Evolutionary conservation across 2,797 vertebrate species (phyloP).

Genomic region (Microtus californicus): DNA sequence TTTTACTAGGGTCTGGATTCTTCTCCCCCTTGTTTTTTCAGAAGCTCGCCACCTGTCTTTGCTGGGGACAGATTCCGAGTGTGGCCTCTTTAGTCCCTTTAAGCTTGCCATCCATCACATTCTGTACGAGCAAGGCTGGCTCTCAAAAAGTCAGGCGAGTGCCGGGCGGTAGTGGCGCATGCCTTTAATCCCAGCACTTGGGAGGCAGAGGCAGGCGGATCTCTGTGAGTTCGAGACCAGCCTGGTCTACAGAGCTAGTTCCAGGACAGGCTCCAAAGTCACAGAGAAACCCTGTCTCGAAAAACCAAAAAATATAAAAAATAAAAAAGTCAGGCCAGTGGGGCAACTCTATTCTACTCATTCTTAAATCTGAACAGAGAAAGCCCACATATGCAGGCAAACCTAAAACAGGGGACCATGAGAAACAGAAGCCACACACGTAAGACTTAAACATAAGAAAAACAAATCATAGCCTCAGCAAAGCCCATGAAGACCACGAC

Average conservation of each 20-base stretch:
- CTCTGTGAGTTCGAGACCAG: too few species aligned
- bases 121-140: neutral
- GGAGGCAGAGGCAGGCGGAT: too few species aligned
- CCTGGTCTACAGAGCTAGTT: too few species aligned
- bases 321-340: rapidly evolving
- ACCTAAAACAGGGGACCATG: too few species aligned
- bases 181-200: too few species aligned
- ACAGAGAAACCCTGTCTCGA: too few species aligned
- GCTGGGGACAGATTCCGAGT: too few species aligned
- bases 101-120: neutral
- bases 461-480: neutral
- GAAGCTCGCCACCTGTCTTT: neutral
- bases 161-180: too few species aligned
- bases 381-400: neutral
- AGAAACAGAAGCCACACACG: neutral
- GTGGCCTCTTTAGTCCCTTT: neutral
- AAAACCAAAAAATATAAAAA: too few species aligned
- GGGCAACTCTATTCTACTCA: neutral
- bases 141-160: too few species aligned
- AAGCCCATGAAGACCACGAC: neutral
- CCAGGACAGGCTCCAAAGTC: too few species aligned
- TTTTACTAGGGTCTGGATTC: neutral
- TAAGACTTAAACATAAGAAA: neutral
- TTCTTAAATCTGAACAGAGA: neutral
- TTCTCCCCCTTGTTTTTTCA: neutral